Conservation (phyloP, 2,113 vertebrate species). For the Phodopus roborovskii region DNA sequence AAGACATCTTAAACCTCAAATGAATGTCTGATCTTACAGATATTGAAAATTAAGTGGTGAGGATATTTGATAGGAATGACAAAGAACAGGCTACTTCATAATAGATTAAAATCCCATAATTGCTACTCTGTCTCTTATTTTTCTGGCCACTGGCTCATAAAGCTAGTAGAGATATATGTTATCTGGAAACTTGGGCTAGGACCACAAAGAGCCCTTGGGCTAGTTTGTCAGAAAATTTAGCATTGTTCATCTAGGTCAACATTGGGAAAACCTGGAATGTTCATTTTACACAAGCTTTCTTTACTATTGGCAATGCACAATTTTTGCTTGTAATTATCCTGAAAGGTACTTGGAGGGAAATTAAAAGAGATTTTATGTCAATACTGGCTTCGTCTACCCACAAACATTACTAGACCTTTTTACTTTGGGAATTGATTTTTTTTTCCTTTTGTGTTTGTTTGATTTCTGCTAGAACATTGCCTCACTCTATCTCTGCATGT, state of each 20-base stretch:
- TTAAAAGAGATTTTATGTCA: slow-evolving; percentile 38
- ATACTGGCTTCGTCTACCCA: slow-evolving; percentile 1
- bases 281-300: slow-evolving; percentile 43
- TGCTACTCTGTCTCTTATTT: background rate
- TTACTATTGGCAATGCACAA: background rate
- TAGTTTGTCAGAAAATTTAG: slow-evolving; percentile 37
- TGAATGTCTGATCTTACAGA: slow-evolving; percentile 22
- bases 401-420: slow-evolving; percentile 7
- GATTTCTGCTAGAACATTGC: slow-evolving; percentile 38
- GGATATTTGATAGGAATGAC: slow-evolving; percentile 12
- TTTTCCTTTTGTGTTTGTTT: slow-evolving; percentile 51
- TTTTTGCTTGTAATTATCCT: background rate
- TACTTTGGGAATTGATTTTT: slow-evolving; percentile 15
- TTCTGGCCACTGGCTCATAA: background rate
- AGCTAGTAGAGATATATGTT: background rate
- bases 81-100: slow-evolving; percentile 13
- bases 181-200: background rate
- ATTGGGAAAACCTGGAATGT: background rate
- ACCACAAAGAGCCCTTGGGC: background rate
- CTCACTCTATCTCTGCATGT: background rate
- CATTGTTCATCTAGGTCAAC: background rate
- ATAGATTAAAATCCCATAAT: slow-evolving; percentile 27
- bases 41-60: slow-evolving; percentile 41
- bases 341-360: slow-evolving; percentile 50
- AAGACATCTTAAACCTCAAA: slow-evolving; percentile 33